These are phyloP conservation scores for Python bivittatus DNA, from an alignment of 2,113 vertebrate species.

Conservation along the genomic window DNA sequence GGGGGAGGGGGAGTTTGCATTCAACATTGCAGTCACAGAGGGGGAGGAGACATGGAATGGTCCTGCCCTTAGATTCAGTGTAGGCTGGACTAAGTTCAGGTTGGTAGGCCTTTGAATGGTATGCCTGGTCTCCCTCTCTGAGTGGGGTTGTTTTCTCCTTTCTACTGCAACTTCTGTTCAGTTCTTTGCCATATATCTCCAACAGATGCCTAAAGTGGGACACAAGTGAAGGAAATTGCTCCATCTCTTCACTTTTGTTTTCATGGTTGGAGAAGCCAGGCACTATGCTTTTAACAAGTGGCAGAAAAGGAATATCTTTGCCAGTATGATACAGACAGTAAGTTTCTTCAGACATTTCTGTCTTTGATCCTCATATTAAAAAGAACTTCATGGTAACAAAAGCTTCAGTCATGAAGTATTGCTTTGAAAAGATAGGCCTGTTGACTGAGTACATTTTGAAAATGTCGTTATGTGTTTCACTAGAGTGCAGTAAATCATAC, in stretches of 20 bases:
- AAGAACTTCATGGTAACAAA: constrained; percentile 19
- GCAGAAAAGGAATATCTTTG: background rate
- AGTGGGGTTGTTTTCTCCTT: background rate
- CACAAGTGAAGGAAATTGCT: background rate
- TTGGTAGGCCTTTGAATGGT: background rate
- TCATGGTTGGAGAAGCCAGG: background rate
- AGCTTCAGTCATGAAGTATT: constrained; percentile 19
- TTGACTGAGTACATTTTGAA: constrained; percentile 28
- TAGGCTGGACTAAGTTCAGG: background rate
- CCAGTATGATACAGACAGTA: background rate
- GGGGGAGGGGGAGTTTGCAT: no score
- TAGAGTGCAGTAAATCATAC: constrained; percentile 17
- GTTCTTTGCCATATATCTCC: background rate
- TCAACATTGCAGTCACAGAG: no score
- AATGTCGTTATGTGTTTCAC: constrained; percentile 26
- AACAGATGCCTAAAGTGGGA: background rate
- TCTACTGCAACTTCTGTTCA: background rate
- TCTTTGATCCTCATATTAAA: constrained; percentile 10
- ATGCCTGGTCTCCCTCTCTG: background rate
- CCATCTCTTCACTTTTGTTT: background rate
- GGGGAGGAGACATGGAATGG: background rate
- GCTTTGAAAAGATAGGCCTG: constrained; percentile 31
- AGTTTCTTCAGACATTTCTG: constrained; percentile 22
- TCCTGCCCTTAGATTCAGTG: background rate
- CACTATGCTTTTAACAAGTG: constrained; percentile 7